Evolutionary conservation across 2,797 vertebrate species (phyloP).

Genomic region (Neosalanx taihuensis): DNA sequence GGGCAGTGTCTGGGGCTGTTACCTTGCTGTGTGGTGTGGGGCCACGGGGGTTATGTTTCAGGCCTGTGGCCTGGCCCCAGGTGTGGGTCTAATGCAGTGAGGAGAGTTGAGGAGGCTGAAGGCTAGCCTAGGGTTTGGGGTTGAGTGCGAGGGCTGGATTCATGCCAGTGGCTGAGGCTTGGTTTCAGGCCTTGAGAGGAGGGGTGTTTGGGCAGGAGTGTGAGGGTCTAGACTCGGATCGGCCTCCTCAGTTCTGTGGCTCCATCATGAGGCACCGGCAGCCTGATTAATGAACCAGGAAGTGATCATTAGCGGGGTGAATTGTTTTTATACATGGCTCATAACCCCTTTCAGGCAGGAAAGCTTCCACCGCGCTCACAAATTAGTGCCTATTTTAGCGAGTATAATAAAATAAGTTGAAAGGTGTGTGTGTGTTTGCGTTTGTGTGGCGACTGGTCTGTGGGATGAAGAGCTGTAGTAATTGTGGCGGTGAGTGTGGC

Average conservation of each 20-base stretch:
- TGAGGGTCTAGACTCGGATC: conserved; percentile 38
- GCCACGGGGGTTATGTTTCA: neutral
- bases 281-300: conserved; percentile 62
- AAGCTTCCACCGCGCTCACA: conserved; percentile 22
- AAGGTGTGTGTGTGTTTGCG: neutral
- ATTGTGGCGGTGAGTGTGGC: conserved; percentile 46
- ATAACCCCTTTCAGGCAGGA: conserved; percentile 42
- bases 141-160: too few species aligned
- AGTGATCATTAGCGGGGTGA: conserved; percentile 53
- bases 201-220: conserved; percentile 16
- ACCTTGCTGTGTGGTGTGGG: conserved; percentile 42
- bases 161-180: too few species aligned
- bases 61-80: neutral
- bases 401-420: conserved; percentile 24
- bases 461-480: conserved; percentile 44
- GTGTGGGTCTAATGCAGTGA: neutral
- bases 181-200: too few species aligned
- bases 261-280: conserved; percentile 17
- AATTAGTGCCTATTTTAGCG: conserved; percentile 34
- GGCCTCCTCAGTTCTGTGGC: conserved; percentile 15
- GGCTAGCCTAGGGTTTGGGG: too few species aligned
- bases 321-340: conserved; percentile 56
- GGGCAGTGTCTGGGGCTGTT: conserved; percentile 4
- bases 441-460: conserved; percentile 24
- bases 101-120: neutral